Evolutionary conservation across 1,140 invertebrate species (phyloP).

Genomic region (Ericerus pela): DNA sequence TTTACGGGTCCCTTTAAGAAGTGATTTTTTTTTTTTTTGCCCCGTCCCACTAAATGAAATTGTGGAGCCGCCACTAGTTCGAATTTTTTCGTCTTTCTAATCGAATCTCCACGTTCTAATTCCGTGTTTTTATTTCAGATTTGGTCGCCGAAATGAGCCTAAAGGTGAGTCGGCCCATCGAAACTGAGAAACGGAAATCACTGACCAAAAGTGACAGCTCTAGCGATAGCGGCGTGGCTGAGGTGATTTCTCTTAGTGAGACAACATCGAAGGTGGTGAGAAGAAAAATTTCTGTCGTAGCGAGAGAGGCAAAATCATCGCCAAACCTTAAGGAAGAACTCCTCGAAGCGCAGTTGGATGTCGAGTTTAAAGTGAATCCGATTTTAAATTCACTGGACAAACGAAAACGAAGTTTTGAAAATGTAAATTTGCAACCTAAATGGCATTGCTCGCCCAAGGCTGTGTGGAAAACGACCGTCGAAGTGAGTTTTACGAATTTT

Average conservation of each 20-base stretch:
- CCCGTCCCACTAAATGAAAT: too few relatives aligned
- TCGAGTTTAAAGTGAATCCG: conserved; percentile 35
- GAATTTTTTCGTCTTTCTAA: too few relatives aligned
- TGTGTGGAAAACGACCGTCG: conserved; percentile 64
- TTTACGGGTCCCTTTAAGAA: too few relatives aligned
- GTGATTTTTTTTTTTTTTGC: too few relatives aligned
- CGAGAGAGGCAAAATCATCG: conserved; percentile 18
- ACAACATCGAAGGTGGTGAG: conserved; percentile 34
- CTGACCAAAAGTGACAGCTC: conserved; percentile 1
- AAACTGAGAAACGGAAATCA: too few relatives aligned
- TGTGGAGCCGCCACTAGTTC: too few relatives aligned
- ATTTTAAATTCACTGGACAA: conserved; percentile 26
- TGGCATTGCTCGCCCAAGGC: conserved; percentile 66
- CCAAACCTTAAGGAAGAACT: conserved; percentile 28
- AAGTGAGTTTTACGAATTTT: conserved; percentile 39
- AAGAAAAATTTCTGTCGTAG: conserved; percentile 23
- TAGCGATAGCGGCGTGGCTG: background rate
- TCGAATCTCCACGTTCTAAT: too few relatives aligned
- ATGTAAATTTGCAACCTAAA: conserved; percentile 30
- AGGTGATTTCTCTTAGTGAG: conserved; percentile 32
- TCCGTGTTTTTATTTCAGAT: too few relatives aligned
- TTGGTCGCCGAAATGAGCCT: too few relatives aligned
- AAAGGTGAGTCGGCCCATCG: too few relatives aligned
- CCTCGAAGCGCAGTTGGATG: conserved; percentile 24
- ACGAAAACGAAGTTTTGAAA: conserved; percentile 27